These are phyloP conservation scores for Pseudocheirus occidentalis DNA, from an alignment of 2,797 vertebrate genomes.

Conservation along the genomic window DNA sequence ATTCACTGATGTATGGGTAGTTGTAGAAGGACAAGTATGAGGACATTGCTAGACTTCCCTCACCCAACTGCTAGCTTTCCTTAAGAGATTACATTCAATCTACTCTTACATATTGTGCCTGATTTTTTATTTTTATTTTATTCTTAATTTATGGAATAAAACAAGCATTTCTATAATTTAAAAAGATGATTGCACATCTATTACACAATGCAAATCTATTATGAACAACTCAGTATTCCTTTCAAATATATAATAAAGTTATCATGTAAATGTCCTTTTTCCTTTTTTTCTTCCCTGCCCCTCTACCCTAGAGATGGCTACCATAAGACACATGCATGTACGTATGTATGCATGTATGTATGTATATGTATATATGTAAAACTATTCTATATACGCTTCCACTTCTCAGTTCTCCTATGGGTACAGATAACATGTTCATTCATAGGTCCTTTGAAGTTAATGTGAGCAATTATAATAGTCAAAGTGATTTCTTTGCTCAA, in stretches of 20 bases:
- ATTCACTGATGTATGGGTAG: neutral
- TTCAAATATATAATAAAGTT: fast-evolving
- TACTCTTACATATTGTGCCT: neutral
- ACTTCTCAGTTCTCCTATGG: neutral
- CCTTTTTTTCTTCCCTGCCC: fast-evolving
- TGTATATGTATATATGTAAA: neutral
- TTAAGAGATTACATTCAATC: neutral
- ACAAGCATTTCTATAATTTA: neutral
- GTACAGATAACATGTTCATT: neutral
- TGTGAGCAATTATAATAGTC: neutral
- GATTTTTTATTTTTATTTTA: neutral
- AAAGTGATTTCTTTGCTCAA: neutral
- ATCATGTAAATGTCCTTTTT: neutral
- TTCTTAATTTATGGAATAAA: neutral
- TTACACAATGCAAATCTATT: no score
- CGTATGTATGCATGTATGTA: neutral
- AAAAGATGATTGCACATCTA: neutral
- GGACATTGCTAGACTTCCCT: neutral
- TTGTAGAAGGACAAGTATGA: neutral
- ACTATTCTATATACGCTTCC: neutral
- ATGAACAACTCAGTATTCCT: neutral
- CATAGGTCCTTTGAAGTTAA: neutral
- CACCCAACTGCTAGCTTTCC: neutral
- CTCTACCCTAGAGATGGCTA: neutral
- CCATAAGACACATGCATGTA: neutral